Evolutionary conservation across 2,797 vertebrate genomes (phyloP).

Genomic region (Salmo trutta): DNA sequence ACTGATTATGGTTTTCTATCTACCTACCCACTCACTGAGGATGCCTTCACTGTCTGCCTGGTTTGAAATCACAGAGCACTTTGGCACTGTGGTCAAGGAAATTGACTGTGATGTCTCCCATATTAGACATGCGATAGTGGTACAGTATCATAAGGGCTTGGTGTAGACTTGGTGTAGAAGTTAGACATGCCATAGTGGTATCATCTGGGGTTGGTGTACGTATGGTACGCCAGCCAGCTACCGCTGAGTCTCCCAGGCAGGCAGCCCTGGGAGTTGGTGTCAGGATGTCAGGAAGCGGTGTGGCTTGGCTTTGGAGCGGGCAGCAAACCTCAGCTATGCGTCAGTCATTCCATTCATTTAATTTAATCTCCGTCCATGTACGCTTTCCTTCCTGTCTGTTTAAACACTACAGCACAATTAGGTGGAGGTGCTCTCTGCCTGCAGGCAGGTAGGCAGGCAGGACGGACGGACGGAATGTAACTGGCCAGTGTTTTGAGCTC

Average conservation of each 20-base stretch:
- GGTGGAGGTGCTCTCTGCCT: background rate
- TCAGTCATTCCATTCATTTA: slow-evolving; percentile 8
- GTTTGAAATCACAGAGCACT: too few relatives aligned
- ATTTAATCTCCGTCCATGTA: slow-evolving; percentile 12
- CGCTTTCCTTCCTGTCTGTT: slow-evolving; percentile 17
- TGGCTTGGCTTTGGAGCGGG: slow-evolving; percentile 17
- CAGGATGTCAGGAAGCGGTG: slow-evolving; percentile 17
- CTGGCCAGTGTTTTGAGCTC: too few relatives aligned
- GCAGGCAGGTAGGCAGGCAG: background rate
- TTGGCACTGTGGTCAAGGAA: too few relatives aligned
- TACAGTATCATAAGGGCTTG: too few relatives aligned
- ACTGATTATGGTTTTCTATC: too few relatives aligned
- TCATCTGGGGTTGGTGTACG: background rate
- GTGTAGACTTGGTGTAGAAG: background rate
- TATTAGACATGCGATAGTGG: background rate
- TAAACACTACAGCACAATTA: background rate
- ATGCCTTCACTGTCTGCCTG: background rate
- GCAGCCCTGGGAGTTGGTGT: background rate
- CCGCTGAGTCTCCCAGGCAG: background rate
- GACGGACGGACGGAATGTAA: too few relatives aligned
- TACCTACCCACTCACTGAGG: background rate
- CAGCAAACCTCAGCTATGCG: slow-evolving; percentile 31
- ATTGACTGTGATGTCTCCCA: background rate
- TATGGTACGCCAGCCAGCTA: too few relatives aligned
- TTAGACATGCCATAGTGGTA: background rate